Base-by-base conservation (phyloP, 2,888 invertebrate species). In the Polylopha cassiicola region DNA sequence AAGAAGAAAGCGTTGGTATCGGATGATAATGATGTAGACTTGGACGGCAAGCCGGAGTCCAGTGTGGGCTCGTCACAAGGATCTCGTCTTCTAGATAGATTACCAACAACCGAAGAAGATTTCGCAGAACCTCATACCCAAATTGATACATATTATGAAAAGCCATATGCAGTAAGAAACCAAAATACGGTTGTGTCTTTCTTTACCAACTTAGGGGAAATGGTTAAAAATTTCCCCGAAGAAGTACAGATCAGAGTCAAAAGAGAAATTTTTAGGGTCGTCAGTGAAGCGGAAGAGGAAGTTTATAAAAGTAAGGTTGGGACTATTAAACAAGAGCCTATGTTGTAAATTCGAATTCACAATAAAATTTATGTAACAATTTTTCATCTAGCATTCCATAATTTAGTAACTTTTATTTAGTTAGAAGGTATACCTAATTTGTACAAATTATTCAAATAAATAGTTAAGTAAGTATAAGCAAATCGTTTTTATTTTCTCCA, bases 181-280 rank as follows among this genome's bases (percentile, higher is more conserved):
- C n/a, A n/a, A n/a, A n/a, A n/a, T n/a, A 41, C 34, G 4, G 34
- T 41, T 2, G 34, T 41, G 1, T 24, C 34, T 3, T 41, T 41
- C 6, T 41, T 41, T 8, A 41, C 29, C 8, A 41, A 41, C 36
- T 26, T 41, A 36, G 41, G 41, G 13, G 41, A 41, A 9, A 41
- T 30, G 1, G 41, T 41, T 2, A 41, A 30, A 9, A 36, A 3
- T 1, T 41, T 41, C 24, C 41, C 41, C 4, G 16, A 30, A 16
- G 30, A 29, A n/a, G 14, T 36, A 0, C 34, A 26, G 20, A 30
- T 41, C 6, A 18, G 41, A 15, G 34, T 41, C 15, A 41, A 41
- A 26, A 24, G 34, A 20, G 30, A 41, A 9, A 41, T 41, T 9
- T 41, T 36, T 17, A 36, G 26, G 16, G 30, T 41, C 14, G 13